Percentiles rank a stretch among this genome's conserved stretches.
phyloP scores from a whole-genome alignment of 2,113 vertebrate species.

The Calyptomena viridis region DNA sequence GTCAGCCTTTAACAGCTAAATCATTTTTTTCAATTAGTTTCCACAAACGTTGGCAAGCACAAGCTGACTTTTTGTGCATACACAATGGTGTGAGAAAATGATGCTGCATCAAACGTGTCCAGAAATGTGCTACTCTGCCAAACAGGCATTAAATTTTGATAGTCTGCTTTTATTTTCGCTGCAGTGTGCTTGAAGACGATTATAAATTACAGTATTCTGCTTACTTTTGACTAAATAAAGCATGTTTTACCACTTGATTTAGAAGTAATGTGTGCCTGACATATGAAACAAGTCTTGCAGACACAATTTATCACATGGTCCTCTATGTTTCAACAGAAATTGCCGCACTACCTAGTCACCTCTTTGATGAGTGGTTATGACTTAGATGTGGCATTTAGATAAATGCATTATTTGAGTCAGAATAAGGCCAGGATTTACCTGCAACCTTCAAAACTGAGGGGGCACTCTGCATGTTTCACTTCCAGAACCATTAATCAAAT shows the following conservation, averaged over 20 bases:
- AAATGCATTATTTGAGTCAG: neutral
- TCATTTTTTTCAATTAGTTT: slow-evolving; percentile 73
- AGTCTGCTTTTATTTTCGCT: slow-evolving; percentile 71
- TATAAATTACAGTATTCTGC: slow-evolving; percentile 76
- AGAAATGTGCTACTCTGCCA: slow-evolving; percentile 50
- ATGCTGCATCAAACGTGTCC: slow-evolving; percentile 46
- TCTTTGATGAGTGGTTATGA: slow-evolving; percentile 7
- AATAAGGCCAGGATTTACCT: slow-evolving; percentile 34
- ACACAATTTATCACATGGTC: slow-evolving; percentile 63
- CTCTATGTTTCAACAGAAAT: slow-evolving; percentile 44
- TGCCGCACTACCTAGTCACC: neutral
- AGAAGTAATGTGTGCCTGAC: slow-evolving; percentile 68
- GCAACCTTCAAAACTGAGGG: neutral
- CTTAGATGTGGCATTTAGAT: slow-evolving; percentile 14
- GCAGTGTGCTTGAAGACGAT: slow-evolving; percentile 64
- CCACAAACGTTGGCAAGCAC: slow-evolving; percentile 64
- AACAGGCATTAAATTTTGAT: slow-evolving; percentile 78
- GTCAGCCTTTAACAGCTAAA: slow-evolving; percentile 66
- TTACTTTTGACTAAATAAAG: slow-evolving; percentile 77
- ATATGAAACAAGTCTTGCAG: slow-evolving; percentile 68
- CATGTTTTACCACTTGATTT: slow-evolving; percentile 76
- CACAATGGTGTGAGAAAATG: slow-evolving; percentile 31
- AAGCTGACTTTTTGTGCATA: slow-evolving; percentile 43
- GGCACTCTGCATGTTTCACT: neutral
- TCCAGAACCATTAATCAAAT: slow-evolving; percentile 22